Evolutionary conservation across 2,888 invertebrate genomes (phyloP), one percentile per base, ranked within the genome.

Genomic region (Lathronympha strigana): DNA sequence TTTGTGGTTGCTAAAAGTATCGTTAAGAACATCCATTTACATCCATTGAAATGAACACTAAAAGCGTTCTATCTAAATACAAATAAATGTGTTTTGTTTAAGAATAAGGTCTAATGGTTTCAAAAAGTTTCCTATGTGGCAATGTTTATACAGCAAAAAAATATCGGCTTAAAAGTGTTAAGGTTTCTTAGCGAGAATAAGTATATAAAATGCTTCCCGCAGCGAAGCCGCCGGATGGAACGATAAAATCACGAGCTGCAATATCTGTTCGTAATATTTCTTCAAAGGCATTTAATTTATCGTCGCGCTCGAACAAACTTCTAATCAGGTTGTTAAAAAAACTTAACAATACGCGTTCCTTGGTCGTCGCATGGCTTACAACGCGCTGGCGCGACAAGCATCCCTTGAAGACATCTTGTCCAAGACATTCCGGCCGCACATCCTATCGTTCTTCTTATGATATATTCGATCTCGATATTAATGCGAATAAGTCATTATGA

Each of bases 401-500:
- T 54, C 53, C 38, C 23, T 28, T 31, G 25, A 11, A 36, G 38
- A 47, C 64, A 60, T 50, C 51, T 53, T 50, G 51, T 58, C 60
- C n/a, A 8, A 57, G 33, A 11, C 38, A 61, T 61, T 61, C 60
- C 38, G 9, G 25, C 36, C 9, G 31, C 60, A 47, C 63, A 28
- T 50, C 25, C 36, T 23, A n/a, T 50, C 61, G 53, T 63, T 63
- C 64, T 64, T 58, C 43, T 60, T 58, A 53, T 25, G 40, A 50
- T 33, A 63, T 63, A 64, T 58, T 43, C 57, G 40, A 45, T 43
- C 57, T 60, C 25, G 50, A 58, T 64, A 60, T 58, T 58, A 64
- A 51, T 60, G 58, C 51, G 31, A 63, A 62, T 45, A 62, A 64
- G 64, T 64, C 64, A 64, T 64, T 64, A 64, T 64, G 49, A 58